Conservation (phyloP, 2,113 vertebrate genomes). For the Apus apus region DNA sequence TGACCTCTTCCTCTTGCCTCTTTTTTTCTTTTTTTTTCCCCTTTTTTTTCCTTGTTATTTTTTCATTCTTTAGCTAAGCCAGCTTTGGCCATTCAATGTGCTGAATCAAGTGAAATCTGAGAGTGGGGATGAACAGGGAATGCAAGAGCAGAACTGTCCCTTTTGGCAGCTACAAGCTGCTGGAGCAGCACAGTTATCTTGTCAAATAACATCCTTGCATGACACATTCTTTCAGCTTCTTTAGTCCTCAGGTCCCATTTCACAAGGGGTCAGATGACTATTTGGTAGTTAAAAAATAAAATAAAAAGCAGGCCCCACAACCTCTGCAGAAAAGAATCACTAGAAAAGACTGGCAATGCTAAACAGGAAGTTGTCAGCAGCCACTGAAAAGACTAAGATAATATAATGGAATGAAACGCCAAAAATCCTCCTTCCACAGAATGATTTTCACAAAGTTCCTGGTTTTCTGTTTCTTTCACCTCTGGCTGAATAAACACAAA, state of each 20-base stretch:
- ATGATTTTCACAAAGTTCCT: background rate
- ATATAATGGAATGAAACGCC: background rate
- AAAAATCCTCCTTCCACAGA: background rate
- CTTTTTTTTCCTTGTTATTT: too few species aligned
- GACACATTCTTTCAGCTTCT: background rate
- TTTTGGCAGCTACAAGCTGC: background rate
- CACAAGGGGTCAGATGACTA: conserved; percentile 10
- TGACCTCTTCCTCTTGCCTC: background rate
- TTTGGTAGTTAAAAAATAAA: background rate
- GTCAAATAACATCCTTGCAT: background rate
- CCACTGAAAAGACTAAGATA: background rate
- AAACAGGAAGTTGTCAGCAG: conserved; percentile 5
- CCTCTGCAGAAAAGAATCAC: background rate
- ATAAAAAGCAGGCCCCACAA: background rate
- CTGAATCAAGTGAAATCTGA: background rate
- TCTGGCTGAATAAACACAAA: background rate
- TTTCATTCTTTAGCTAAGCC: background rate
- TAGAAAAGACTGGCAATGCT: background rate
- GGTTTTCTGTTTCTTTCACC: background rate
- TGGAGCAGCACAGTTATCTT: background rate
- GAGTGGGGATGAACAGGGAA: background rate
- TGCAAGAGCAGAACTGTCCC: background rate
- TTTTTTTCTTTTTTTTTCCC: fast-evolving
- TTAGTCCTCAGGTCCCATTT: background rate
- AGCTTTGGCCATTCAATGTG: background rate